Evolutionary conservation across 2,113 vertebrate species (phyloP).

Genomic region (Sorex fumeus): DNA sequence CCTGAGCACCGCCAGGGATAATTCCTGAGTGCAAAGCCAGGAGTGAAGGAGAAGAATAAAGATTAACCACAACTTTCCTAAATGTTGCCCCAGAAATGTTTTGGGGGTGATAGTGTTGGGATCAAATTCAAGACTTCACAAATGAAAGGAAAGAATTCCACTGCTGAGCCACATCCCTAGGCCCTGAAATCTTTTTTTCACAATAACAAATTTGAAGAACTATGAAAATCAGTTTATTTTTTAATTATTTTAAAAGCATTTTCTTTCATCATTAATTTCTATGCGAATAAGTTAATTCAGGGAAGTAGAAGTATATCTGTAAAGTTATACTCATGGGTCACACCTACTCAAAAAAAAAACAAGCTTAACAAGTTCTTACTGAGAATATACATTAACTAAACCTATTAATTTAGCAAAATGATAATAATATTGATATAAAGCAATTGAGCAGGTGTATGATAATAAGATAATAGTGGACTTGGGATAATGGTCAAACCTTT

Average conservation of each 20-base stretch:
- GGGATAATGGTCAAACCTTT: conserved; percentile 44
- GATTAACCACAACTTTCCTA: background rate
- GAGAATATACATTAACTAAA: conserved; percentile 63
- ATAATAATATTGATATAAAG: conserved; percentile 68
- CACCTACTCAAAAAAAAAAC: conserved; percentile 44
- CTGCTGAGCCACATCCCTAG: too few relatives aligned
- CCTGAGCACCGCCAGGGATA: too few relatives aligned
- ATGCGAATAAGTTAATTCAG: background rate
- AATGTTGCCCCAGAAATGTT: background rate
- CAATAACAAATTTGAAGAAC: background rate
- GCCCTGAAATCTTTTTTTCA: background rate
- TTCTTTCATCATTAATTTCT: conserved; percentile 60
- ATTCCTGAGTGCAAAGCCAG: too few relatives aligned
- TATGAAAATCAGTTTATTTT: conserved; percentile 5
- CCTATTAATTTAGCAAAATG: conserved; percentile 76
- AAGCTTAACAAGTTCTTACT: conserved; percentile 66
- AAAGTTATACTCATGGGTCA: conserved; percentile 20
- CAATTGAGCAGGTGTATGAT: conserved; percentile 34
- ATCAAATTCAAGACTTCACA: too few relatives aligned
- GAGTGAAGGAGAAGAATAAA: background rate
- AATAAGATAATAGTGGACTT: conserved; percentile 12
- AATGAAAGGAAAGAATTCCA: too few relatives aligned
- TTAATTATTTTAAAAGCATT: conserved; percentile 40
- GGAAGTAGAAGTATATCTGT: conserved; percentile 32
- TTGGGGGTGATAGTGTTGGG: too few relatives aligned